Evolutionary conservation across 2,113 vertebrate species (phyloP), one percentile per base, ranked within the genome.

Genomic region (Actinemys pallida): DNA sequence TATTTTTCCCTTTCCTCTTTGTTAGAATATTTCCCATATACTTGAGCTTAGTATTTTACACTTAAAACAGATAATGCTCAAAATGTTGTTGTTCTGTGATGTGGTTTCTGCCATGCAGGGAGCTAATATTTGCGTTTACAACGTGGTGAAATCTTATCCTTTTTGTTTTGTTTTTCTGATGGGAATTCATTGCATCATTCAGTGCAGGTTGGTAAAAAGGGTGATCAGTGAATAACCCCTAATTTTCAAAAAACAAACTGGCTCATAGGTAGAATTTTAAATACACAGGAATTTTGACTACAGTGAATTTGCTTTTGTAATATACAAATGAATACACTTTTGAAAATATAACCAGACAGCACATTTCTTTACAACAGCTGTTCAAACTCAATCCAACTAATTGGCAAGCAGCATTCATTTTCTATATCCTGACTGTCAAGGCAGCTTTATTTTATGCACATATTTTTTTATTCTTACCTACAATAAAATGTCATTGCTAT

Each of bases 401-500:
- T 92, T 92, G 88, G 86, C 91, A 79, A 24, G 54, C 79, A 81
- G 14, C 14, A 20, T 88, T 72, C 49, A 80, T 31, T 88, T 80
- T 84, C 42, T 80, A 42, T 56, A 65, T 29, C 42, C 76, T 65
- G 47, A 57, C 81, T 52, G 57, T 79, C 54, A 86, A 88, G 79
- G 54, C 75, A 50, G 49, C 42, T 24, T 80, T 81, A 65, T 35
- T 82, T 76, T 47, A 47, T 49, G 52, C 52, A 84, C 81, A 42
- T 81, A 81, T 84, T 47, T 35, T 79, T 80, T 84, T 24, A 54
- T 42, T 50, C n/a, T 69, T 24, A 78, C 82, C 69, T 86, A 17
- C 52, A 86, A 72, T 83, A 92, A 94, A 95, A 95, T 93, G 1
- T 45, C 94, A 83, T 95, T 93, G 92, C 81, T 91, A 0, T 88